Base-by-base conservation (phyloP, 2,113 vertebrate species). In the Phaethon lepturus region DNA sequence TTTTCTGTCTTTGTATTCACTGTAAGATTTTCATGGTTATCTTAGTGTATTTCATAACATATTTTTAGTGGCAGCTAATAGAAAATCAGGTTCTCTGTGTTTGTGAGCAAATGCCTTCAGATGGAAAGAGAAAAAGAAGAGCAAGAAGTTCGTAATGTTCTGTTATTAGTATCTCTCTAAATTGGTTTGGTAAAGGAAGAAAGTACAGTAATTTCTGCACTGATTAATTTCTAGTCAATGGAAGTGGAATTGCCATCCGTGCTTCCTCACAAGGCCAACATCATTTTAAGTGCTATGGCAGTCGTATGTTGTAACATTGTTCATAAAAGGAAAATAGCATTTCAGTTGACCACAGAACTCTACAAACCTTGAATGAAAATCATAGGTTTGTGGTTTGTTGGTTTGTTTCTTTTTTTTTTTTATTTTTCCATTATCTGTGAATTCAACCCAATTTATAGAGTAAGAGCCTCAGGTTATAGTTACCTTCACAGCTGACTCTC, bases 141-240 rank as follows among this genome's bases (percentile, higher is more conserved):
- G 26, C 28, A 69, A 71, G 78, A 86, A 44, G 68, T 47, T 77
- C 73, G 31, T 44, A 59, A 81, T 52, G 42, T 94, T 89, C 89
- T 45, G 15, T 50, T 74, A 31, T 59, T 84, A 74, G 31, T 68
- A 45, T 53, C 28, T 83, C 22, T 86, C 45, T 62, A 84, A 86
- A 94, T 91, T 86, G 83, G 59, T 59, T 66, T 55, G 50, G 31
- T 69, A 38, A 95, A 84, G 67, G 78, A 79, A 69, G 44, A 87
- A 93, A 90, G 64, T 85, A 91, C 73, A 91, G 42, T 19, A 50
- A 47, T 91, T 96, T 96, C 72, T 91, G 24, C 1, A 3, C 60
- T 71, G 77, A 84, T 85, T 84, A 87, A 90, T 91, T 94, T 91
- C 45, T 59, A 56, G 81, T 91, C 68, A 86, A 52, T 78, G 42